Evolutionary conservation across 2,888 invertebrate genomes (phyloP).

Genomic region (Leptopilina myrica): DNA sequence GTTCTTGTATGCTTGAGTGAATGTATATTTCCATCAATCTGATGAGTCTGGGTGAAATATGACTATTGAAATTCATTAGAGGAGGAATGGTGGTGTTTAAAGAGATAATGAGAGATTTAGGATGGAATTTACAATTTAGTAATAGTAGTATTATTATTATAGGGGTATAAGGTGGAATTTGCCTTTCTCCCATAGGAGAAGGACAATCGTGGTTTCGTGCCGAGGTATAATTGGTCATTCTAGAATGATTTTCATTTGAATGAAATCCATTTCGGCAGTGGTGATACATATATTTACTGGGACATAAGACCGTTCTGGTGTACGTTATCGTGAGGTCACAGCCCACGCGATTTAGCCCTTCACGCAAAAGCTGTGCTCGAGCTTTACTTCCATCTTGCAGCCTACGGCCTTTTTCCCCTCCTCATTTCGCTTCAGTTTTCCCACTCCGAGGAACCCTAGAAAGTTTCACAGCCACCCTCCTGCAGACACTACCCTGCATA

Average conservation of each 20-base stretch:
- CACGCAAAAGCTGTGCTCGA: slow-evolving; percentile 35
- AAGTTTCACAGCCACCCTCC: slow-evolving; percentile 13
- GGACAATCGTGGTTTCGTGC: slow-evolving; percentile 35
- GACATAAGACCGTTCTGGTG: slow-evolving; percentile 52
- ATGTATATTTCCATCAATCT: no score
- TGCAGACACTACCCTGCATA: slow-evolving; percentile 58
- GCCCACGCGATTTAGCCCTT: slow-evolving; percentile 63
- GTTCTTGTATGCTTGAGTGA: no score
- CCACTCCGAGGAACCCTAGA: slow-evolving; percentile 18
- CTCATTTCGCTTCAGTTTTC: not conserved
- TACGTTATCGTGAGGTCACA: slow-evolving; percentile 67
- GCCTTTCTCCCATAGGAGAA: slow-evolving; percentile 5
- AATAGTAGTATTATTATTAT: not conserved
- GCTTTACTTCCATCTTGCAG: slow-evolving; percentile 23
- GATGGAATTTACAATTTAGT: not conserved
- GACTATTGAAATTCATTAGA: not conserved
- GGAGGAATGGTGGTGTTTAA: no score
- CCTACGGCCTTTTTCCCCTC: slow-evolving; percentile 1
- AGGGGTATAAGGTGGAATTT: not conserved
- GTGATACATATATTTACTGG: slow-evolving; percentile 21
- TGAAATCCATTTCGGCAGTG: slow-evolving; percentile 25
- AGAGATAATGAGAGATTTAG: not conserved
- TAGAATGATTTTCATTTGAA: slow-evolving; percentile 24
- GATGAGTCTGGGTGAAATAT: no score
- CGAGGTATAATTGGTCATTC: slow-evolving; percentile 31